Evolutionary conservation across 2,797 vertebrate species (phyloP), one percentile per base, ranked within the genome.

Genomic region (Hybognathus amarus): DNA sequence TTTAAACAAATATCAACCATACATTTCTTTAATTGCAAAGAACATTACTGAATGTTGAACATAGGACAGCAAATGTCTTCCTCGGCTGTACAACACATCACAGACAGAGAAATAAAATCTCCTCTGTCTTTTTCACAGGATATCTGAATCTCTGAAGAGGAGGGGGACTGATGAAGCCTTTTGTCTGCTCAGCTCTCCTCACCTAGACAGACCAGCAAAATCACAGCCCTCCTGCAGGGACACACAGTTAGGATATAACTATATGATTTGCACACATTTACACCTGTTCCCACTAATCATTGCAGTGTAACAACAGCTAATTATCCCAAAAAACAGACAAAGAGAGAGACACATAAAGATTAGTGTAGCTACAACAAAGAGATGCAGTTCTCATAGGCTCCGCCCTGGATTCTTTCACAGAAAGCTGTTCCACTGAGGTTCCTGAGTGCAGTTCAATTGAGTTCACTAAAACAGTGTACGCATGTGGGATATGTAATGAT

Each of bases 281-380:
- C 52, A 68, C 36, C 45, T 59, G 18, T 36, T 15, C 22, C 59
- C 6, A 17, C n/a, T 54, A n/a, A 52, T 45, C 15, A 45, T 67
- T 45, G 38, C 10, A 76, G 11, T 42, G 30, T 18, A 80, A 50
- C 13, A 63, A 59, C 18, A 75, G 36, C n/a, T 71, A 33, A 63
- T 66, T 30, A 47, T 6, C 9, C 12, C 59, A 6, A 4, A 40
- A 33, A 2, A 64, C 63, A 24, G 50, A 50, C 12, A 24, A 11
- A 74, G 22, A 30, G 22, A 71, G n/a, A 84, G n/a, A 63, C 27
- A 64, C 74, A 85, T 82, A 86, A 87, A 79, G 90, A 89, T 90
- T 92, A 88, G 91, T 75, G 52, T 50, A 83, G 86, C 88, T 86
- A 89, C 91, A 92, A 92, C 92, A 94, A 93, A 94, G 91, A 92